Conservation (phyloP, 2,888 invertebrate genomes). For the Drosophila anceps region DNA sequence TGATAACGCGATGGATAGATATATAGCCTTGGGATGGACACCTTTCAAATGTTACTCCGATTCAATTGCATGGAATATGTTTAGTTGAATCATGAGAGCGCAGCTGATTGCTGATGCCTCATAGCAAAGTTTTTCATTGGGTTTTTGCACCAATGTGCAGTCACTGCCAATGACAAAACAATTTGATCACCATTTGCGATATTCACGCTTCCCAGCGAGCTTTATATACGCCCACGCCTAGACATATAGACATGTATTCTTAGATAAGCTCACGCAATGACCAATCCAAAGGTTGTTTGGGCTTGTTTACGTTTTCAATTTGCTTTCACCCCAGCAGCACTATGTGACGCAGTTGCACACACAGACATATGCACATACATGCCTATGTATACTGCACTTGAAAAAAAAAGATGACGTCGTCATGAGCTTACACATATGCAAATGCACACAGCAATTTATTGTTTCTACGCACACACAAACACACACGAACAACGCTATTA, state of each 20-base stretch:
- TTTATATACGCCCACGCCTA: conserved; percentile 16
- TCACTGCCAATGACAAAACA: neutral
- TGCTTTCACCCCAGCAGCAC: conserved; percentile 53
- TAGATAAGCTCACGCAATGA: conserved; percentile 29
- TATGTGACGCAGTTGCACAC: conserved; percentile 48
- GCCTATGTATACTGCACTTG: conserved; percentile 43
- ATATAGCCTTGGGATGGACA: too few relatives aligned
- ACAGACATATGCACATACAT: conserved; percentile 5
- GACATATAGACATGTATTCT: conserved; percentile 8
- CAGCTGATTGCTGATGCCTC: too few relatives aligned
- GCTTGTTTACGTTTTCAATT: conserved; percentile 75
- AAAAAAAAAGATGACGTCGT: conserved; percentile 47
- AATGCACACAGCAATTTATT: conserved; percentile 55
- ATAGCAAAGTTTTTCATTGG: neutral
- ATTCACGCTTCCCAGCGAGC: conserved; percentile 20
- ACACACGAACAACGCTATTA: conserved; percentile 2
- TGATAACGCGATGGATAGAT: too few relatives aligned
- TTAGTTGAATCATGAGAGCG: too few relatives aligned
- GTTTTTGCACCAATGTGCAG: neutral
- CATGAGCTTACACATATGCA: conserved; percentile 7
- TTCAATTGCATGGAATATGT: too few relatives aligned
- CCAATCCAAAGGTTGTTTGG: conserved; percentile 20
- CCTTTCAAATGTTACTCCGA: too few relatives aligned
- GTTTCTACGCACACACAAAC: conserved; percentile 30
- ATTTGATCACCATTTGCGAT: conserved; percentile 18